A percentile compares a stretch with the other conserved stretches of the same genome.
These are phyloP conservation scores for Mesoligia furuncula DNA, from an alignment of 2,888 invertebrate genomes.

Conservation along the genomic window DNA sequence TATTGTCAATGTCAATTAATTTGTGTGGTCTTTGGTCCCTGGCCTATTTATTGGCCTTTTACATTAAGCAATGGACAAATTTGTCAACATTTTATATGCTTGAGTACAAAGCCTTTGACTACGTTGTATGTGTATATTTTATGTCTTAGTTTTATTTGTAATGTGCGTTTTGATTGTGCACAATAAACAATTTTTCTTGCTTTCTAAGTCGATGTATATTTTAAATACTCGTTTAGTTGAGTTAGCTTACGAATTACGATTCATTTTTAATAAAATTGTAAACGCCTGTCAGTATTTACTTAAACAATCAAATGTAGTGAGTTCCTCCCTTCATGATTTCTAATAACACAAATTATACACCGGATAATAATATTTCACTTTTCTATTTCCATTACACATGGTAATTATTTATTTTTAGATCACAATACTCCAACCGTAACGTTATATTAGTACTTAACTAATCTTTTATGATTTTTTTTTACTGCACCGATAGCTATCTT, in stretches of 20 bases:
- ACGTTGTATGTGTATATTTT: too few species aligned
- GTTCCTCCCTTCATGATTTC: conserved; percentile 21
- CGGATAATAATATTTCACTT: conserved; percentile 17
- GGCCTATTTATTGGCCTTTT: too few species aligned
- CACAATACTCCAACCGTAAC: conserved; percentile 26
- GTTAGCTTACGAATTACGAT: not conserved
- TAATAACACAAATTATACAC: conserved; percentile 20
- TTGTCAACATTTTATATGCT: too few species aligned
- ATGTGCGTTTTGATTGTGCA: too few species aligned
- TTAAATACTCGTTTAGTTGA: not conserved
- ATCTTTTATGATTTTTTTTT: conserved; percentile 33
- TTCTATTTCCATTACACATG: conserved; percentile 18
- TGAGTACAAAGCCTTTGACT: too few species aligned
- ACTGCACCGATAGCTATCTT: conserved; percentile 32
- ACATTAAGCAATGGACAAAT: too few species aligned
- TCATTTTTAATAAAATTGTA: not conserved
- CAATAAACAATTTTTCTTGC: too few species aligned
- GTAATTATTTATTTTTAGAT: conserved; percentile 30
- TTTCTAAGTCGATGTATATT: not conserved
- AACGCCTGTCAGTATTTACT: not conserved
- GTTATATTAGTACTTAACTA: conserved; percentile 19
- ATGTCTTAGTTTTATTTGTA: too few species aligned
- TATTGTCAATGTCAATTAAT: too few species aligned
- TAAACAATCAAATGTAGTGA: not conserved
- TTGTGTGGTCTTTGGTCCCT: too few species aligned